These are phyloP conservation scores for Hiodon tergisus DNA, from an alignment of 2,113 vertebrate species.

Conservation along the genomic window DNA sequence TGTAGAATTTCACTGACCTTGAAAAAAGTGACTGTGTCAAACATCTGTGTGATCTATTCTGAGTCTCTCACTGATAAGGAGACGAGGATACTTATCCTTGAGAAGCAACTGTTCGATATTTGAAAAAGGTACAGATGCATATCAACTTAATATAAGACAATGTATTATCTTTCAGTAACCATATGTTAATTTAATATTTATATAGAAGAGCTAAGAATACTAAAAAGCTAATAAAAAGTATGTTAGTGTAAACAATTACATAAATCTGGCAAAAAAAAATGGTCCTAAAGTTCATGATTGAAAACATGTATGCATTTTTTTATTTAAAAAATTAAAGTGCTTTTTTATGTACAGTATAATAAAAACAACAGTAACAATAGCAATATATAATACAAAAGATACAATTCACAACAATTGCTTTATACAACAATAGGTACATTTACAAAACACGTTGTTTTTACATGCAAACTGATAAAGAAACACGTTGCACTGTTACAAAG, in stretches of 20 bases:
- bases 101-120: too few species aligned
- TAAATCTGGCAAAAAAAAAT: neutral
- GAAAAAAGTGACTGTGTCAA: too few species aligned
- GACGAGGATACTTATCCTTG: too few species aligned
- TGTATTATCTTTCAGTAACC: too few species aligned
- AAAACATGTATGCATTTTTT: constrained; percentile 46
- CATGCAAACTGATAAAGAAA: constrained; percentile 52
- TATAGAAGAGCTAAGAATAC: too few species aligned
- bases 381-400: constrained; percentile 65
- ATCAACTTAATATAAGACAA: too few species aligned
- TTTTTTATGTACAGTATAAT: constrained; percentile 70
- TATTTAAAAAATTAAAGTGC: constrained; percentile 74
- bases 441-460: constrained; percentile 58
- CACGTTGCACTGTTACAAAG: constrained; percentile 41
- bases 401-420: constrained; percentile 59
- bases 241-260: neutral
- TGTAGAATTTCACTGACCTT: too few species aligned
- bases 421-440: constrained; percentile 68
- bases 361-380: constrained; percentile 65
- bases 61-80: too few species aligned
- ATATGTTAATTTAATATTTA: too few species aligned
- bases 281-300: neutral
- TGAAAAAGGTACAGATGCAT: too few species aligned
- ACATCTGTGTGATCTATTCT: too few species aligned
- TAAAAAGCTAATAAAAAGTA: too few species aligned